Base-by-base conservation (phyloP, 2,797 vertebrate genomes). In the Clarias fuscus region DNA sequence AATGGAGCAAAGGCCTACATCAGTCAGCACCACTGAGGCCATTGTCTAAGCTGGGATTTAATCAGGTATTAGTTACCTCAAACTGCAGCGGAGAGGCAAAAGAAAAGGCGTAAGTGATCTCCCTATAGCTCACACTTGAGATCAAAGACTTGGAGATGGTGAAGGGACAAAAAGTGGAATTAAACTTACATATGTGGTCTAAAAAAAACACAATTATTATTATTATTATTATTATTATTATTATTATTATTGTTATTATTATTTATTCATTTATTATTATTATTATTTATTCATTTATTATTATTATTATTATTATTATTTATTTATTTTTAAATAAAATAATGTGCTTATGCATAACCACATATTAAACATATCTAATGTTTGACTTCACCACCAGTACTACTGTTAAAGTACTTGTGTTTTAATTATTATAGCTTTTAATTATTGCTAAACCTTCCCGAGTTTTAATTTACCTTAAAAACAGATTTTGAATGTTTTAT, bases 31-130 rank as follows among this genome's bases (percentile, higher is more conserved):
- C 95, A 94, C 82, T 20, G 93, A 96, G 96, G 96, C 96, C 96
- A 95, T 96, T 95, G 97, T 95, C 93, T 94, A 95, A 95, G 95
- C 94, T 95, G 91, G 89, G 94, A 95, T 95, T 97, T 98, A 98
- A 98, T 98, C 97, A 97, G 97, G 97, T 95, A 96, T 97, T 97
- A 97, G 95, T 94, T 95, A 94, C 94, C 92, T 84, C 92, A 93
- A 95, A 96, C 94, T 92, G 94, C 93, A 94, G 91, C 90, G 92
- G 95, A 92, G 89, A 94, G 93, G 92, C 92, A 93, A 94, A 86
- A 90, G 84, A 91, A 85, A 88, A 93, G 93, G 92, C 93, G 92
- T 92, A 93, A 95, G 92, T 93, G 89, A 94, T 94, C 91, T 91
- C 92, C 92, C 86, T 93, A 90, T 91, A 85, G 94, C 93, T 93